Conservation (phyloP, 2,888 invertebrate genomes). For the Drosophila dives region DNA sequence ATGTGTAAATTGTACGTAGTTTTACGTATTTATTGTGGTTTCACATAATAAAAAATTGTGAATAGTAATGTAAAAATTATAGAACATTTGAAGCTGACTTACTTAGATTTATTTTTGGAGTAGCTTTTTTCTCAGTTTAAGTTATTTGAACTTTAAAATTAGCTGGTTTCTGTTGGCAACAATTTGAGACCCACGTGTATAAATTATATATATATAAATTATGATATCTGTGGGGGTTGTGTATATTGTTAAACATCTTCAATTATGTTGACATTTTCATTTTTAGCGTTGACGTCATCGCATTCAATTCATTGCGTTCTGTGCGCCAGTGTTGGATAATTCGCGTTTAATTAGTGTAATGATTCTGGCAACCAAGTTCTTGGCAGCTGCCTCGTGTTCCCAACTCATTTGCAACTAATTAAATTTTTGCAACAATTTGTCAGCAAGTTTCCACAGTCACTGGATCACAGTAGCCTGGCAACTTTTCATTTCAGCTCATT, state of each 20-base stretch:
- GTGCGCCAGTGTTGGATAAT: constrained; percentile 42
- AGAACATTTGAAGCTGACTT: not conserved
- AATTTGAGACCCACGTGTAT: not conserved
- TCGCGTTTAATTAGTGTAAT: constrained; percentile 58
- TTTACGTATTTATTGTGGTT: not conserved
- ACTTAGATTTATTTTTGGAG: not conserved
- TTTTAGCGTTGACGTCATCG: constrained; percentile 1
- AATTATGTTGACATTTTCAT: constrained; percentile 1
- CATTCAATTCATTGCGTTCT: constrained; percentile 9
- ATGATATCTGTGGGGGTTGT: not conserved
- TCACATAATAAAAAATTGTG: not conserved
- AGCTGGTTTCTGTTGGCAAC: not conserved
- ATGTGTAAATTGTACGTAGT: not conserved
- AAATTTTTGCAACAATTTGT: constrained; percentile 62
- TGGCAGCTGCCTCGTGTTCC: constrained; percentile 44
- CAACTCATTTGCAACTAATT: constrained; percentile 71
- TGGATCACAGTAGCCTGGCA: constrained; percentile 59
- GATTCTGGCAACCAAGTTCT: constrained; percentile 41
- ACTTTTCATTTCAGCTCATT: constrained; percentile 63
- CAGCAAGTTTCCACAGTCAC: constrained; percentile 49
- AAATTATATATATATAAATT: not conserved
- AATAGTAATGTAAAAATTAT: not conserved
- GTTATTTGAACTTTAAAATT: not conserved
- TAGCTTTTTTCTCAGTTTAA: not conserved
- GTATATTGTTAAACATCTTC: not conserved